Conservation (phyloP, 2,113 vertebrate species). For the Brachionichthys hirsutus region DNA sequence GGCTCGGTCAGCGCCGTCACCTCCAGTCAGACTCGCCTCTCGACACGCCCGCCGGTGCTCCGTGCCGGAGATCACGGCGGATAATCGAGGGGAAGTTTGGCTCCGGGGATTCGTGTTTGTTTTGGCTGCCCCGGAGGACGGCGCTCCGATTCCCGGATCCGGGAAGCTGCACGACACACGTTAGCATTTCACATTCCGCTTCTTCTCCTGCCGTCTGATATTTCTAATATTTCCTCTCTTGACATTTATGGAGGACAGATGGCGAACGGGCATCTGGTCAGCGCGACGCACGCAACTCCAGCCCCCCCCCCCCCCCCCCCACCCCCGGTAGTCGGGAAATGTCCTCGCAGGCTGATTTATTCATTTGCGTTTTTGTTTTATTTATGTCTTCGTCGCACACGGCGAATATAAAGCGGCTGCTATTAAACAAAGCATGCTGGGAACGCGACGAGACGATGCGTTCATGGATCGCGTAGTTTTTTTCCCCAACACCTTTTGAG, state of each 20-base stretch:
- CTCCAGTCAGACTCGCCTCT: constrained; percentile 20
- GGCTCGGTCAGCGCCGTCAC: constrained; percentile 33
- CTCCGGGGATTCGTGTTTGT: constrained; percentile 3
- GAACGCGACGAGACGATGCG: too few species aligned
- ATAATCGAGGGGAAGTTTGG: constrained; percentile 14
- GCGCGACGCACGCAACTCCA: not conserved
- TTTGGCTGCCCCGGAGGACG: constrained; percentile 19
- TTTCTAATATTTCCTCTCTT: constrained; percentile 7
- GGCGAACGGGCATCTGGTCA: constrained; percentile 16
- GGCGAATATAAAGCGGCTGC: too few species aligned
- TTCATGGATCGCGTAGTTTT: too few species aligned
- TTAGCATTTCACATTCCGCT: constrained; percentile 8
- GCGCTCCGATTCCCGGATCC: constrained; percentile 22
- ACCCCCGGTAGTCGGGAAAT: too few species aligned
- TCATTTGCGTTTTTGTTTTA: too few species aligned
- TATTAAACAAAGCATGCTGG: too few species aligned
- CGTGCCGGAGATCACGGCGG: constrained; percentile 12
- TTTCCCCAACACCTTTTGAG: too few species aligned
- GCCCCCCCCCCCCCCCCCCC: too few species aligned
- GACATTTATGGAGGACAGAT: constrained; percentile 15
- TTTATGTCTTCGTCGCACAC: too few species aligned
- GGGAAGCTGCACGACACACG: constrained; percentile 9
- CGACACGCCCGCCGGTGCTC: constrained; percentile 8
- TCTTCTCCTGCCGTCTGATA: constrained; percentile 8
- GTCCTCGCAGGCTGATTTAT: too few species aligned